Base-by-base conservation (phyloP, 2,888 invertebrate species). In the Pyrgus malvae region DNA sequence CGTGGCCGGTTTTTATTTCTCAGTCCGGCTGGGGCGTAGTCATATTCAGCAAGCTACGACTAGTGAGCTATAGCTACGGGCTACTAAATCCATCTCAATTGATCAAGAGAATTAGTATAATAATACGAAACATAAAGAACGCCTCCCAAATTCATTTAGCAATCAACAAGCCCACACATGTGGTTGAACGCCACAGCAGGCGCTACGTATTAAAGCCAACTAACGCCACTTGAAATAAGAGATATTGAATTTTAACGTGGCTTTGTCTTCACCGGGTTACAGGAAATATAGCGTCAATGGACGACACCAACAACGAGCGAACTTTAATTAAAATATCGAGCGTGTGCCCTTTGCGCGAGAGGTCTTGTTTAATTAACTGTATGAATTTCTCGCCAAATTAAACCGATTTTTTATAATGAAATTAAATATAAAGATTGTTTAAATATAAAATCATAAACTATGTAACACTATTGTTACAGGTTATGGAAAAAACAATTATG, bases 301-400 rank as follows among this genome's bases (percentile, higher is more conserved):
- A 57, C 55, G 53, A 58, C 56, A 57, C 58, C 59, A 60, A 53
- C 50, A 56, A 58, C 57, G 29, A 56, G 56, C 57, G 35, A 67
- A 70, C 65, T 73, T 74, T 74, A 74, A 78, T 78, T 76, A 74
- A 78, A 74, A 70, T 68, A 68, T 70, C 66, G 66, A 61, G 61
- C 40, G n/a, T n/a, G 59, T 48, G 25, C 37, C 17, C 48, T 48
- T 8, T 59, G 38, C 57, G 55, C 38, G 19, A 23, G 12, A 57
- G 41, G 45, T 49, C 58, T 12, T 54, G 51, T 44, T 40, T 51
- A 33, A 58, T 58, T 48, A 27, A 19, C 23, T 31, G 31, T 40
- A 33, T 21, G 12, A 35, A 23, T 46, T 46, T 33, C 46, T 46
- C 27, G 2, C 21, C 27, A 17, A 17, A 5, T 27, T n/a, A n/a